Evolutionary conservation across 2,113 vertebrate genomes (phyloP).

Genomic region (Artemisiospiza belli): DNA sequence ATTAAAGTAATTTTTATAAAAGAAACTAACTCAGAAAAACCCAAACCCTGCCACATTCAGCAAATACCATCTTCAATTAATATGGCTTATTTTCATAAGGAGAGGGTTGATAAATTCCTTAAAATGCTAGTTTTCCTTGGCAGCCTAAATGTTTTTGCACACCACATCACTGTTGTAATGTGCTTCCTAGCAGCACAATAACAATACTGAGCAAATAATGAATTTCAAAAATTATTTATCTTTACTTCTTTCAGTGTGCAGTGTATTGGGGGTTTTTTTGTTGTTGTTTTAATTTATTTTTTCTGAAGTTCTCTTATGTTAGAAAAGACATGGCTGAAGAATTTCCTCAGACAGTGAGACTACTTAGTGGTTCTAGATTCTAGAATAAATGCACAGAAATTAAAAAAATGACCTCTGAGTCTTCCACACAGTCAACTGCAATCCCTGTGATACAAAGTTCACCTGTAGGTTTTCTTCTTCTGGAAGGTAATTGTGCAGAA

Average conservation of each 20-base stretch:
- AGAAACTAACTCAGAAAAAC: not conserved
- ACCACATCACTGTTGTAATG: not conserved
- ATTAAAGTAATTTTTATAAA: not conserved
- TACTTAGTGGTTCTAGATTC: not conserved
- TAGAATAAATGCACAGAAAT: not conserved
- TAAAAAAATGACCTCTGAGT: not conserved
- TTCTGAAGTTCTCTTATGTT: not conserved
- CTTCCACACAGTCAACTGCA: not conserved
- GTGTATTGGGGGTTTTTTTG: not conserved
- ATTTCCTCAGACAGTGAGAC: not conserved
- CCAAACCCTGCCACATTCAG: not conserved
- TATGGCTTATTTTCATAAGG: not conserved
- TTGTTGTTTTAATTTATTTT: not conserved
- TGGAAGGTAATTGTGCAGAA: not conserved
- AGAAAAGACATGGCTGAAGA: not conserved
- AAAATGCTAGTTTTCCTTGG: not conserved
- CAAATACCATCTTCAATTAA: not conserved
- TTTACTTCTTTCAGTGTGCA: not conserved
- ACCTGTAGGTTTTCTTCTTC: not conserved
- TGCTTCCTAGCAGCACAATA: not conserved
- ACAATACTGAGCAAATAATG: not conserved
- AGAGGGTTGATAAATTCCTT: not conserved
- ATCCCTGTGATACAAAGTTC: not conserved
- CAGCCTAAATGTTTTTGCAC: not conserved
- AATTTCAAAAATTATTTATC: not conserved